A percentile compares a stretch with the other conserved stretches of the same genome.
Conservation (phyloP, 2,113 vertebrate genomes). For the Pseudonaja textilis region DNA sequence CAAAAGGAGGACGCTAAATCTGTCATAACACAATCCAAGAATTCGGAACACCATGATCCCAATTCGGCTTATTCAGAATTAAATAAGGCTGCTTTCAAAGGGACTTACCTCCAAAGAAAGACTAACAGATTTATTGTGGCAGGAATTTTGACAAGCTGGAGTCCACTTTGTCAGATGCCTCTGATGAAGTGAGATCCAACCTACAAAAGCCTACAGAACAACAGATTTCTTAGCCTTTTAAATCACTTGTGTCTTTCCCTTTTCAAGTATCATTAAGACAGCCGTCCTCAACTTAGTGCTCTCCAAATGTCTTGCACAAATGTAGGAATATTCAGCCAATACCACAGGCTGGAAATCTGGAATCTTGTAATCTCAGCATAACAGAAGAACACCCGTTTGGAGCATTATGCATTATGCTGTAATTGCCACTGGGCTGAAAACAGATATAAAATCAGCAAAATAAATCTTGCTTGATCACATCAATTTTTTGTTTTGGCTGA, state of each 20-base stretch:
- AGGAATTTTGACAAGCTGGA: not conserved
- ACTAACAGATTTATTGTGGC: not conserved
- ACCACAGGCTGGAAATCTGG: not conserved
- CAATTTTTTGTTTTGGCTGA: not conserved
- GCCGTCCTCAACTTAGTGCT: not conserved
- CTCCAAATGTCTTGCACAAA: not conserved
- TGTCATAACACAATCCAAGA: not conserved
- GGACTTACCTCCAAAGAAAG: not conserved
- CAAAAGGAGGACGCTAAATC: not conserved
- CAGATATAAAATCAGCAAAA: not conserved
- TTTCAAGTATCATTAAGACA: not conserved
- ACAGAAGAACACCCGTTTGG: not conserved
- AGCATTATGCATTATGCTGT: not conserved
- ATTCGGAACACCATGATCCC: not conserved
- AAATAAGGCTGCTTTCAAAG: not conserved
- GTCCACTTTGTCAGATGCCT: not conserved
- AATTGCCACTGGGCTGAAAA: not conserved
- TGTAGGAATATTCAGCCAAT: not conserved
- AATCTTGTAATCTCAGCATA: not conserved
- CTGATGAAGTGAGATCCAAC: not conserved
- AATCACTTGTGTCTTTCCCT: not conserved
- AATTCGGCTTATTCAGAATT: not conserved
- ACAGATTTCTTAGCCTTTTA: not conserved
- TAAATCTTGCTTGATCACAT: not conserved
- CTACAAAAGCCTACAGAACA: not conserved